Evolutionary conservation across 2,797 vertebrate species (phyloP), one percentile per base, ranked within the genome.

Genomic region (Poeciliopsis presidionis): DNA sequence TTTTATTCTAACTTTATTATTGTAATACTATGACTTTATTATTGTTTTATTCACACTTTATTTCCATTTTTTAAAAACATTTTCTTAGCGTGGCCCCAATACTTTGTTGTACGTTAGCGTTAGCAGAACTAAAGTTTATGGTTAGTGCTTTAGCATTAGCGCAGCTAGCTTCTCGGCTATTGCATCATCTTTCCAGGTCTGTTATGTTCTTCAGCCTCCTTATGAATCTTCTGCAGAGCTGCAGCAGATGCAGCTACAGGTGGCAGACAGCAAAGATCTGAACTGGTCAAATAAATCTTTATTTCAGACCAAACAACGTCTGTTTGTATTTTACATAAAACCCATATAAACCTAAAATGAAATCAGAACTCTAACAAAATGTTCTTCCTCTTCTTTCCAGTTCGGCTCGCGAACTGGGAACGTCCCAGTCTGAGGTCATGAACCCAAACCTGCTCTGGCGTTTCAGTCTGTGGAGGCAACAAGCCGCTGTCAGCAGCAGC

Each of bases 401-500:
- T 70, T 45, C 25, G 1, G 12, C 22, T 41, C 22, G 11, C 1
- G n/a, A 69, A 43, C 41, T 67, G 65, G 41, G 13, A 69, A 16
- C 41, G 5, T 69, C 25, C 69, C 55, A 25, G 4, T 67, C 18
- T 30, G 11, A 33, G 9, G 25, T 25, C 25, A 18, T 36, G 53
- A 69, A 43, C 41, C 45, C 67, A 22, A 5, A 36, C 47, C 18
- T 11, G 8, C 46, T 33, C 9, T 39, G 46, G 30, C 12, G 30
- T 22, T 43, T 63, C 0, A 20, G 69, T 80, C 84, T 33, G 51
- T 0, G 45, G 51, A 71, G 69, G 65, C 22, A 55, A 25, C 49
- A 3, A 70, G 1, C 33, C 7, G 22, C 3, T 45, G 75, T 90
- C 92, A 93, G 88, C 94, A 97, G 91, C 95, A 94, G 76, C 94